Evolutionary conservation across 2,888 invertebrate species (phyloP).

Genomic region (Eremobia ochroleuca): DNA sequence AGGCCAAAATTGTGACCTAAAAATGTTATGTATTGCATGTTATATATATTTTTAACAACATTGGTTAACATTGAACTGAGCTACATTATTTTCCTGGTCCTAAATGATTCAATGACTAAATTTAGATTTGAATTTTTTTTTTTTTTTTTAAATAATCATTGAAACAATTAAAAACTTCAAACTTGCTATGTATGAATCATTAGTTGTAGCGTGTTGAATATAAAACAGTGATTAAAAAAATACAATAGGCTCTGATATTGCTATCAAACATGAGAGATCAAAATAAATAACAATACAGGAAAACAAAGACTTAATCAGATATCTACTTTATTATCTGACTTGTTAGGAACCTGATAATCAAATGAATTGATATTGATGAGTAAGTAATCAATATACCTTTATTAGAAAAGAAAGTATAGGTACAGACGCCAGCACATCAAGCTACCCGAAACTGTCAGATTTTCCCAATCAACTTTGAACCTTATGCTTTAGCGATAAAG

Average conservation of each 20-base stretch:
- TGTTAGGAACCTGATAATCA: conserved; percentile 9
- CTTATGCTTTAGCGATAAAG: no score
- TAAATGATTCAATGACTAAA: not conserved
- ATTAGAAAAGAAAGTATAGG: no score
- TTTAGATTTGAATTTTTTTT: not conserved
- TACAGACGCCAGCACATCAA: no score
- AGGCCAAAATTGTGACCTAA: conserved; percentile 71
- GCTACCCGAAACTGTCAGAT: no score
- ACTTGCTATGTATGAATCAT: not conserved
- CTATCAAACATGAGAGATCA: conserved; percentile 3
- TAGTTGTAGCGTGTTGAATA: not conserved
- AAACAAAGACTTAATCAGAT: conserved; percentile 30
- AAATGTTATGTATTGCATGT: conserved; percentile 27
- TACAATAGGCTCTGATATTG: not conserved
- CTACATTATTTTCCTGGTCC: conserved; percentile 15
- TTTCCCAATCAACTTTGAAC: no score
- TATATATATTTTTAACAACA: not conserved
- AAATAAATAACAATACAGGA: conserved; percentile 16
- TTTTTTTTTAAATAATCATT: not conserved
- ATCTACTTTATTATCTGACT: not conserved
- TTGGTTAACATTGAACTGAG: conserved; percentile 3
- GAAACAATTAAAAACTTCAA: not conserved
- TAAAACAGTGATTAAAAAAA: not conserved
- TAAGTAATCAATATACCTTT: no score
- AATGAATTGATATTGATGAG: not conserved